These are phyloP conservation scores for Rhinogobius similis DNA, from an alignment of 2,113 vertebrate genomes.

Conservation along the genomic window DNA sequence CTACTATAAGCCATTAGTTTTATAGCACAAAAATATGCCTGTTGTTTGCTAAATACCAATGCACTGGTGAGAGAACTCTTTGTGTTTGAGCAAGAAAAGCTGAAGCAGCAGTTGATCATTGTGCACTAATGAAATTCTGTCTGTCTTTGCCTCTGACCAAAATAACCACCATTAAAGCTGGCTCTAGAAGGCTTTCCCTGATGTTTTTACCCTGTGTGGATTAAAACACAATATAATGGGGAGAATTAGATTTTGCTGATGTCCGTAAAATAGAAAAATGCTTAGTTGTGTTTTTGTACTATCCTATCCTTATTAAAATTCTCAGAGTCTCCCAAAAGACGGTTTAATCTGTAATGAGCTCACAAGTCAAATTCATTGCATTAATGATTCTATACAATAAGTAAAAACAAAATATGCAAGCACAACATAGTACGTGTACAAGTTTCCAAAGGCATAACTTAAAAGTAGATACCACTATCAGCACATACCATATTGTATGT, in stretches of 20 bases:
- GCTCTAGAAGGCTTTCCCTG: constrained; percentile 19
- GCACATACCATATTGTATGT: background rate
- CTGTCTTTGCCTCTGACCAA: constrained; percentile 26
- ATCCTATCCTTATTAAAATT: background rate
- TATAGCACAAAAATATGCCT: background rate
- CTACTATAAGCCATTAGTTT: background rate
- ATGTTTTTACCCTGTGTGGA: constrained; percentile 15
- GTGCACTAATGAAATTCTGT: constrained; percentile 36
- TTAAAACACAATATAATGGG: background rate
- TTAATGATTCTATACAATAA: background rate
- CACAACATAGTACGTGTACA: no score
- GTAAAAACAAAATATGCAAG: background rate
- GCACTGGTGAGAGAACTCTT: background rate
- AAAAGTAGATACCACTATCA: background rate
- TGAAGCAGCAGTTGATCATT: constrained; percentile 39
- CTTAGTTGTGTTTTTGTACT: background rate
- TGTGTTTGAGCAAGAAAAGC: constrained; percentile 27
- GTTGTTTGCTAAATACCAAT: background rate
- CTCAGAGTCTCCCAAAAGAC: background rate
- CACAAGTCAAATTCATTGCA: background rate
- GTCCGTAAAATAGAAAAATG: background rate
- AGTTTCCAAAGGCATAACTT: background rate
- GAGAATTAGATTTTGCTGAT: constrained; percentile 7
- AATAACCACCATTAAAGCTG: constrained; percentile 31
- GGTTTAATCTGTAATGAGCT: constrained; percentile 4